Evolutionary conservation across 2,888 invertebrate genomes (phyloP), one percentile per base, ranked within the genome.

Genomic region (Stictocephala bisonia): DNA sequence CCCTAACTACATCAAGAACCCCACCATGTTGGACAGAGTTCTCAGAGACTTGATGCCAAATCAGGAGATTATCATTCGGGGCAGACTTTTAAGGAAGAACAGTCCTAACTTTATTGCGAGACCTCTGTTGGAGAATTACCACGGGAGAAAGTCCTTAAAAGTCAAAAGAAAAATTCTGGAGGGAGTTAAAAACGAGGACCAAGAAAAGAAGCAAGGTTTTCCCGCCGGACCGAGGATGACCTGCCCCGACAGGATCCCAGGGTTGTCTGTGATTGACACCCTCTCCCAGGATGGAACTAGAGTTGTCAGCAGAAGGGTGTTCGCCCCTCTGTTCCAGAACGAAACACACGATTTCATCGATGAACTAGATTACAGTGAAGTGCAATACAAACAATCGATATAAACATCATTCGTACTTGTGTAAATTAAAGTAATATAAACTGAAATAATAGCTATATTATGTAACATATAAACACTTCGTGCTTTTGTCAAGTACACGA

Each of bases 331-430:
- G 4, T 60, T 60, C 35, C 60, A 35, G 22, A 60, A 60, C 35
- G 60, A 60, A 13, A 60, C 60, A 1, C 60, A 60, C 15, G 60
- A 60, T 40, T 60, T 60, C 22, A 22, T 60, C 7, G 60, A 60
- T 15, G 60, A 60, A 60, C 60, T 60, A 22, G 60, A 60, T 13
- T 60, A 60, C 15, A 31, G 20, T 40, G 60, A 60, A 35, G 60
- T 60, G 6, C 22, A 60, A 22, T 60, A 22, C 11, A 60, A 60
- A 20, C 13, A 31, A 22, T 31, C 35, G 2, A 31, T 60, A 11
- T 60, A 13, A 56, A 13, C 4, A 44, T 13, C 4, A 44, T n/a
- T 44, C n/a, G n/a, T n/a, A n/a, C n/a, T n/a, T n/a, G n/a, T n/a
- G n/a, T n/a, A n/a, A n/a, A n/a, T n/a, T n/a, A n/a, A n/a, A n/a